Conservation (phyloP, 2,888 invertebrate species). For the Bruchidius siliquastri region DNA sequence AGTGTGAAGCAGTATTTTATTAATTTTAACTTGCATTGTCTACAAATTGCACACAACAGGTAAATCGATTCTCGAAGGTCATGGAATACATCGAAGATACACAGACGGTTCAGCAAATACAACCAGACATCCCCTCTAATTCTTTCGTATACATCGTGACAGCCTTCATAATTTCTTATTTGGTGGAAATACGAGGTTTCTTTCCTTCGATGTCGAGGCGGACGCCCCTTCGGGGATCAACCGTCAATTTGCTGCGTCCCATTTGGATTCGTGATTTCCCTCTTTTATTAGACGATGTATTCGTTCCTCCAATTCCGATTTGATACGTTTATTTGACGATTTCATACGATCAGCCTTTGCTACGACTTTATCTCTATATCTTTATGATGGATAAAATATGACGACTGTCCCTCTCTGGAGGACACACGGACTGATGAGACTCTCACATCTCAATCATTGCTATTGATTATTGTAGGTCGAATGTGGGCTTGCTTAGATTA, state of each 20-base stretch:
- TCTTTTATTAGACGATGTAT: background rate
- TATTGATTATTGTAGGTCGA: too few relatives aligned
- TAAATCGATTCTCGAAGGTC: too few relatives aligned
- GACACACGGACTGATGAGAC: too few relatives aligned
- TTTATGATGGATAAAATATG: background rate
- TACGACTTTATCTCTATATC: background rate
- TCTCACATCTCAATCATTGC: too few relatives aligned
- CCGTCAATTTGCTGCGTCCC: background rate
- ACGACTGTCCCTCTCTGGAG: too few relatives aligned
- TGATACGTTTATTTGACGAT: background rate
- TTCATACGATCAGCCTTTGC: background rate
- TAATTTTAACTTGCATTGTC: too few relatives aligned
- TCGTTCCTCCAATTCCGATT: background rate
- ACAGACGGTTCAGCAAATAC: too few relatives aligned
- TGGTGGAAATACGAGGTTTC: background rate
- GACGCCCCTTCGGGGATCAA: background rate
- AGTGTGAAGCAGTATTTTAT: too few relatives aligned
- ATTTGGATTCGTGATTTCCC: background rate
- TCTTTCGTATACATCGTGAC: background rate
- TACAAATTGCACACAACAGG: too few relatives aligned
- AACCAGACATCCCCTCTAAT: background rate
- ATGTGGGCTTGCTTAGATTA: too few relatives aligned
- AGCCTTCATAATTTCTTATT: background rate
- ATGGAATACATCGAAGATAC: too few relatives aligned
- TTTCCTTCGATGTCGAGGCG: background rate